Conservation (phyloP, 2,113 vertebrate genomes). For the Ceuthmochares aereus region DNA sequence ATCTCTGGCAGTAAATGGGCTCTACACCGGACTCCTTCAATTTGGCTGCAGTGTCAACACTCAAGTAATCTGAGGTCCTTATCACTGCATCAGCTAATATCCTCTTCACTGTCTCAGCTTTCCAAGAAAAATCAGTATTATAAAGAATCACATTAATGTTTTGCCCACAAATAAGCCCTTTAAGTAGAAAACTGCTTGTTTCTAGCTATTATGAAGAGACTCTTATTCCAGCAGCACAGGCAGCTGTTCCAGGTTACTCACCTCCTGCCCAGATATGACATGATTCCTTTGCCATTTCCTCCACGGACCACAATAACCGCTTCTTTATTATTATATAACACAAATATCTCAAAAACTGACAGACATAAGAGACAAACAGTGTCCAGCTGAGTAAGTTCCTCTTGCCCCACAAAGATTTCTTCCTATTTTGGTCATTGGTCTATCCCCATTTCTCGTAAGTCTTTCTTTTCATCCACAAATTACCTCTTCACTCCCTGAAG, state of each 20-base stretch:
- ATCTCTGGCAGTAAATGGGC: background rate
- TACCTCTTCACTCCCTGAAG: background rate
- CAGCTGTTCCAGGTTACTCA: background rate
- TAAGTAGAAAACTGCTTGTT: background rate
- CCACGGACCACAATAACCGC: background rate
- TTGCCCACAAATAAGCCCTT: background rate
- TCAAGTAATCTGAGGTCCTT: background rate
- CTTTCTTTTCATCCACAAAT: background rate
- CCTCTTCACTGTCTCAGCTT: background rate
- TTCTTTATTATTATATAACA: background rate
- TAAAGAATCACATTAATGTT: background rate
- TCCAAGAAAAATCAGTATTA: conserved; percentile 2
- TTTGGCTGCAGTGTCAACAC: background rate
- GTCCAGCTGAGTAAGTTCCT: background rate
- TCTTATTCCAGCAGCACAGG: background rate
- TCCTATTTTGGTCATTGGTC: background rate
- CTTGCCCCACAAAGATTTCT: background rate
- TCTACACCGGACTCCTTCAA: background rate
- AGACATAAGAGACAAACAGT: background rate
- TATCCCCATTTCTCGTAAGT: background rate
- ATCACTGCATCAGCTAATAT: background rate
- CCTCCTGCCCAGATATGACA: background rate
- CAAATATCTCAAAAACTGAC: background rate
- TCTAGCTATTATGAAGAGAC: background rate
- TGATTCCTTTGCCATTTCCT: background rate